Evolutionary conservation across 2,797 vertebrate species (phyloP).

Genomic region (Lateolabrax maculatus): DNA sequence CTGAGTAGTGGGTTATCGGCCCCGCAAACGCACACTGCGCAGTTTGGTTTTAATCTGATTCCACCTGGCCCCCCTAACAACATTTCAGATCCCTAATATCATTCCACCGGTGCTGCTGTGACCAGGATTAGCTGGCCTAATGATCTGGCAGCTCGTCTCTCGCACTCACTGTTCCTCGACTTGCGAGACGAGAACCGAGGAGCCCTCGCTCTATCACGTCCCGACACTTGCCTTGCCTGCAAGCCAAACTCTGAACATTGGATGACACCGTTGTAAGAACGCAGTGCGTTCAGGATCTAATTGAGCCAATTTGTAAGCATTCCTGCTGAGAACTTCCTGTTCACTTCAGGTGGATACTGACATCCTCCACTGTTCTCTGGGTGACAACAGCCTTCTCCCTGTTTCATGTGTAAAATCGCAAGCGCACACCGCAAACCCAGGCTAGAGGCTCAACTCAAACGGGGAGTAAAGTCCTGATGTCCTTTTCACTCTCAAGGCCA

Average conservation of each 20-base stretch:
- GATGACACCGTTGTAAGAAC: slow-evolving; percentile 49
- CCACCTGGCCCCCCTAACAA: slow-evolving; percentile 83
- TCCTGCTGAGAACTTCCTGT: slow-evolving; percentile 62
- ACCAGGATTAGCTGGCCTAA: slow-evolving; percentile 86
- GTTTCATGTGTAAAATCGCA: slow-evolving; percentile 56
- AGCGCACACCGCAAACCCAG: slow-evolving; percentile 20
- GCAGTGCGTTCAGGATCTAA: slow-evolving; percentile 67
- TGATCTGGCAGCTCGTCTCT: slow-evolving; percentile 80
- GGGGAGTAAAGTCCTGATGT: slow-evolving; percentile 53
- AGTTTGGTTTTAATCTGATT: slow-evolving; percentile 89
- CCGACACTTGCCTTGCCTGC: slow-evolving; percentile 58
- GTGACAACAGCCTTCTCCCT: slow-evolving; percentile 8
- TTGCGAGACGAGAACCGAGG: slow-evolving; percentile 59
- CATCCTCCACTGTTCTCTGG: slow-evolving; percentile 46
- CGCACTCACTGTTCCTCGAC: slow-evolving; percentile 58
- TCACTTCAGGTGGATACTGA: slow-evolving; percentile 49
- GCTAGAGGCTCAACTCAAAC: slow-evolving; percentile 41
- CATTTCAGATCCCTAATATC: slow-evolving; percentile 87
- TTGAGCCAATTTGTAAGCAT: slow-evolving; percentile 78
- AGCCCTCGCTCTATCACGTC: slow-evolving; percentile 51
- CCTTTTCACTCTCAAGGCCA: slow-evolving; percentile 67
- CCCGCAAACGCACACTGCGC: slow-evolving; percentile 82
- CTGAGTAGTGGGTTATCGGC: slow-evolving; percentile 83
- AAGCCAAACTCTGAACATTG: slow-evolving; percentile 60
- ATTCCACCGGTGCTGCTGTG: slow-evolving; percentile 80